Conservation (phyloP, 2,888 invertebrate species). For the Chloroclysta siterata region DNA sequence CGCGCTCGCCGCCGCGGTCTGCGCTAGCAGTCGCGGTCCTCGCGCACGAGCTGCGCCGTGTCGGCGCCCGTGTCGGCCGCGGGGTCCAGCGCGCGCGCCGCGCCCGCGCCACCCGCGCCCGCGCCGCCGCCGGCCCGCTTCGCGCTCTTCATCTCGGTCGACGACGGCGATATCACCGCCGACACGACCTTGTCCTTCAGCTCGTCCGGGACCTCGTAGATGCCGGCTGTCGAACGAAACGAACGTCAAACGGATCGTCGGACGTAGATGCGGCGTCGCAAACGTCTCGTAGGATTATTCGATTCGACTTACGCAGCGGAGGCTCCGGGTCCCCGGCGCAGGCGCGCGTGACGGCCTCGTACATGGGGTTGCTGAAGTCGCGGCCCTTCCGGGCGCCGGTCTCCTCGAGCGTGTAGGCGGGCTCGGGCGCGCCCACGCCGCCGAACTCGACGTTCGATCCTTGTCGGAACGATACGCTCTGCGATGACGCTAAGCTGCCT, state of each 20-base stretch:
- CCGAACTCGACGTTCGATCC: conserved; percentile 97
- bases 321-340: conserved; percentile 70
- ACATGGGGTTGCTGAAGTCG: conserved; percentile 99
- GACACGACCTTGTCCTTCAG: conserved; percentile 88
- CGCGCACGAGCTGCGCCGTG: conserved; percentile 95
- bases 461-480: conserved; percentile 96
- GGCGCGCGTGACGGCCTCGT: conserved; percentile 93
- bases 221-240: conserved; percentile 78
- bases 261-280: too few species aligned
- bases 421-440: conserved; percentile 82
- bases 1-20: conserved; percentile 15
- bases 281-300: background rate
- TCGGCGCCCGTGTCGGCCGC: conserved; percentile 95
- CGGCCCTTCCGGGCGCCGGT: conserved; percentile 88
- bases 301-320: conserved; percentile 67
- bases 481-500: conserved; percentile 92
- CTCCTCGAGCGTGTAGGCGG: conserved; percentile 91
- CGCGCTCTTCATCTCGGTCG: conserved; percentile 91
- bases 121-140: conserved; percentile 77
- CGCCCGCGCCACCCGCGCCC: conserved; percentile 74
- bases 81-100: conserved; percentile 93
- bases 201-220: conserved; percentile 93
- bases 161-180: conserved; percentile 92
- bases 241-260: background rate
- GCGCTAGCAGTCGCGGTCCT: conserved; percentile 88